These are phyloP conservation scores for Plutomurus gul DNA, from an alignment of 1,140 invertebrate genomes.

Conservation along the genomic window DNA sequence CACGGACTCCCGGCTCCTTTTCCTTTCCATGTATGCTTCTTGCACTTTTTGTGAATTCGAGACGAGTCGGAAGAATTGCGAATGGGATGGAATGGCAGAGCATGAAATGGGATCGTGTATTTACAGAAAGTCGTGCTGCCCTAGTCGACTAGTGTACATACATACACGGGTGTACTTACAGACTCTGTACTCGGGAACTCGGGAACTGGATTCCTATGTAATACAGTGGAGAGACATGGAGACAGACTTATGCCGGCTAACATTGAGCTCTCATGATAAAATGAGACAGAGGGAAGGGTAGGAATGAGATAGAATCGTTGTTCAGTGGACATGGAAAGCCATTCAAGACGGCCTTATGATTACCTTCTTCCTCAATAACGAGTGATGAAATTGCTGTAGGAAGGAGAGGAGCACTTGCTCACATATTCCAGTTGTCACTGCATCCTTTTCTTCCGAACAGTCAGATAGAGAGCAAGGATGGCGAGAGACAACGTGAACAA, in stretches of 20 bases:
- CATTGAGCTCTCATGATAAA: neutral
- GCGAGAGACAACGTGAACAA: neutral
- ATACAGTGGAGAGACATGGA: too few species aligned
- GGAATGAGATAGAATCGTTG: neutral
- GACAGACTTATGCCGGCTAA: too few species aligned
- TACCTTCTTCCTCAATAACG: slow-evolving; percentile 54
- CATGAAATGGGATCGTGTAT: slow-evolving; percentile 3
- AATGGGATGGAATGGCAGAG: slow-evolving; percentile 21
- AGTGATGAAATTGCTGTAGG: slow-evolving; percentile 52
- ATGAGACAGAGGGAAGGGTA: neutral
- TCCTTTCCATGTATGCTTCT: slow-evolving; percentile 6
- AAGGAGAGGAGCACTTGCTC: slow-evolving; percentile 43
- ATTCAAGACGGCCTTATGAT: slow-evolving; percentile 53
- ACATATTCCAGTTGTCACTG: slow-evolving; percentile 28
- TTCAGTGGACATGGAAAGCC: slow-evolving; percentile 38
- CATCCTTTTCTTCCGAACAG: slow-evolving; percentile 15
- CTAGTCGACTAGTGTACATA: too few species aligned
- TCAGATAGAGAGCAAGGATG: neutral
- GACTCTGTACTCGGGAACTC: neutral
- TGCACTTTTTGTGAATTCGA: slow-evolving; percentile 32
- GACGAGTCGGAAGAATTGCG: slow-evolving; percentile 19
- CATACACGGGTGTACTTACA: neutral
- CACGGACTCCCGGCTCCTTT: slow-evolving; percentile 21
- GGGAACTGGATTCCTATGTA: too few species aligned
- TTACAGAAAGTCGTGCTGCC: too few species aligned